These are phyloP conservation scores for Planococcus citri DNA, from an alignment of 1,140 invertebrate genomes.

Conservation along the genomic window DNA sequence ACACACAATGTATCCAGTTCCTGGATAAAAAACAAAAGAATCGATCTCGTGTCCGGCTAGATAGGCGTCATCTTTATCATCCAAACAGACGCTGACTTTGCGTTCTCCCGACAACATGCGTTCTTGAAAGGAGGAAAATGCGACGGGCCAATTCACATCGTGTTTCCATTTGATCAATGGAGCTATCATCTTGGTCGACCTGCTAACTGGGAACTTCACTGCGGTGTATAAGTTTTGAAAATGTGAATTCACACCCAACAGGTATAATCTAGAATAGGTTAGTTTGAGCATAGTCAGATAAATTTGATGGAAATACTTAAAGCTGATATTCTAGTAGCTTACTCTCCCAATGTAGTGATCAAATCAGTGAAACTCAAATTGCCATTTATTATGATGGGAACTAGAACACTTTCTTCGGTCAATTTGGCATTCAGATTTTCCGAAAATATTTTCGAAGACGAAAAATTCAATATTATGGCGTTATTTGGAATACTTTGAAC, in stretches of 20 bases:
- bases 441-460: not conserved
- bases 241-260: conserved; percentile 56
- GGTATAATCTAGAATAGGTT: conserved; percentile 47
- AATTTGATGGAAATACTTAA: not conserved
- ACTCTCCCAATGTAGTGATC: not conserved
- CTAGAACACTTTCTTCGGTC: not conserved
- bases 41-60: conserved; percentile 81
- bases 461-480: not conserved
- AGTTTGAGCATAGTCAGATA: no score
- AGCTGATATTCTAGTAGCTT: no score
- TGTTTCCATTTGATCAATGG: conserved; percentile 60
- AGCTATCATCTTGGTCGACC: conserved; percentile 56
- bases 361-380: not conserved
- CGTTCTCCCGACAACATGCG: conserved; percentile 16
- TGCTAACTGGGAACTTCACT: conserved; percentile 54
- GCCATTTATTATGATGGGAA: not conserved
- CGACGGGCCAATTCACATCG: conserved; percentile 34
- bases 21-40: conserved; percentile 87
- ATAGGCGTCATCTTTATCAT: conserved; percentile 59
- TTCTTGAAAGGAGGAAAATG: conserved; percentile 31
- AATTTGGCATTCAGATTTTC: not conserved
- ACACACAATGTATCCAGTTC: conserved; percentile 75
- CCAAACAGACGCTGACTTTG: conserved; percentile 62
- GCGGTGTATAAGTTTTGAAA: conserved; percentile 45
- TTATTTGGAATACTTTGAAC: not conserved